Evolutionary conservation across 2,888 invertebrate species (phyloP), one percentile per base, ranked within the genome.

Genomic region (Falcaria lacertinaria): DNA sequence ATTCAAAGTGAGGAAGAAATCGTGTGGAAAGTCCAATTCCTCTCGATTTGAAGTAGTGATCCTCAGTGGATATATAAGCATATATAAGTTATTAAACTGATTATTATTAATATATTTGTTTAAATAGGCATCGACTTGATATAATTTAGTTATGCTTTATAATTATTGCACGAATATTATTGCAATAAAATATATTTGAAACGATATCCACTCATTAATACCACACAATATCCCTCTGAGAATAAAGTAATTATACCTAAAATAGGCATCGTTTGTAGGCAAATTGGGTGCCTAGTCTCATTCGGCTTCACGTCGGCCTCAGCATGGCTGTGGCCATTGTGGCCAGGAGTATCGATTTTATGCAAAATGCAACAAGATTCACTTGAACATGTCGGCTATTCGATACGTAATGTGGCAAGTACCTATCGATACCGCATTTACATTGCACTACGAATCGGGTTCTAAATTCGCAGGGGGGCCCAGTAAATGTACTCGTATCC

Each of bases 321-420:
- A 69, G 57, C 65, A 62, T 61, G 63, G 64, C 64, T 69, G 74
- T 69, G 70, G 65, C 76, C 83, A 86, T 87, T 88, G n/a, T n/a
- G n/a, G n/a, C n/a, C 87, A 84, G 80, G 86, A 82, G 77, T 85
- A 89, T 89, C 85, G 89, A 89, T 89, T 89, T 88, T 88, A 88
- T 89, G 88, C 87, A 89, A 88, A 89, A 85, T 87, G 84, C 86
- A 88, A 84, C 86, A 85, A 87, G 85, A 86, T 88, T 88, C 85
- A 85, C 83, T 83, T 78, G 78, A 79, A 80, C 79, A 74, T 68
- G 76, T 74, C 65, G 74, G 59, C 67, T 75, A 57, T 68, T 59
- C 64, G 53, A 68, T 74, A 74, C 72, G 69, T 76, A 75, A 71
- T 64, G 63, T 73, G 70, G 63, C 61, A 66, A 66, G 66, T 70